phyloP scores from a whole-genome alignment of 2,113 vertebrate genomes.

The Gasterosteus aculeatus region DNA sequence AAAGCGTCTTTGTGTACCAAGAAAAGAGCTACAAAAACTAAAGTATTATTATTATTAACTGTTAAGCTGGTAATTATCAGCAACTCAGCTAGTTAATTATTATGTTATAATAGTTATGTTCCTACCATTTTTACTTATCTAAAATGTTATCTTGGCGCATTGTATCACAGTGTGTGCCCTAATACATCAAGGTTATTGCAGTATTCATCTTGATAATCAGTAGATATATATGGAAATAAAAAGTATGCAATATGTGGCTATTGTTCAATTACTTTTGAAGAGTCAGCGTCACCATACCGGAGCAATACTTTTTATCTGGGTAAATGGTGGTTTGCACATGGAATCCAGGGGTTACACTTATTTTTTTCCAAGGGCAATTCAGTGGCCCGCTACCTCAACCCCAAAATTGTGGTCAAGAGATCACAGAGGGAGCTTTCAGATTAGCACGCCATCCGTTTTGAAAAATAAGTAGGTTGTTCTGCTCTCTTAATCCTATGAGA shows the following conservation, averaged over 20 bases:
- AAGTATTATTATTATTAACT: too few species aligned
- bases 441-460: conserved; percentile 65
- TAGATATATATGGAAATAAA: not conserved
- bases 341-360: conserved; percentile 49
- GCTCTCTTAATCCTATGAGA: conserved; percentile 64
- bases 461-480: conserved; percentile 55
- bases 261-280: conserved; percentile 4
- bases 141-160: not conserved
- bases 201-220: not conserved
- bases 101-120: not conserved
- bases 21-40: too few species aligned
- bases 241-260: not conserved
- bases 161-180: not conserved
- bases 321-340: conserved; percentile 39
- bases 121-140: not conserved
- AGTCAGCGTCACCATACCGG: conserved; percentile 26
- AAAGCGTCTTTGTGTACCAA: too few species aligned
- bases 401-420: conserved; percentile 62
- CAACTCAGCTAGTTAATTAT: not conserved
- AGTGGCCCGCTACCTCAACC: conserved; percentile 48
- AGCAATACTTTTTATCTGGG: conserved; percentile 43
- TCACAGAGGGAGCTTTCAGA: conserved; percentile 63
- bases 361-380: conserved; percentile 63
- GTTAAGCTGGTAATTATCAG: not conserved
- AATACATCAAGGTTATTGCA: not conserved